Conservation (phyloP, 30 jellyfish, hydroid and myxozoan genomes). For the Chironex yamaguchii region DNA sequence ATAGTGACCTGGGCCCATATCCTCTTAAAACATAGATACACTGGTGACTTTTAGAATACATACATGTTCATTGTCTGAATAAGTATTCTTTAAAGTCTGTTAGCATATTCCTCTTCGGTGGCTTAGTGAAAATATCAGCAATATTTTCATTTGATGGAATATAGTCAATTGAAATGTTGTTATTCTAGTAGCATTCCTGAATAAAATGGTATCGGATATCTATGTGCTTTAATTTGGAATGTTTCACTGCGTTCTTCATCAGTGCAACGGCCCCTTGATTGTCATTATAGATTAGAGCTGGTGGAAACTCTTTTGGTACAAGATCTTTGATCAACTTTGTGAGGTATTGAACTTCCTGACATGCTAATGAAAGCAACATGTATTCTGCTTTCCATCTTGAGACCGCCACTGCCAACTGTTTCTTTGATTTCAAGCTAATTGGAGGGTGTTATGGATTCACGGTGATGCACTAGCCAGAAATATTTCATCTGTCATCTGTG, state of each 20-base stretch:
- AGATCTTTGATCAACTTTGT: constrained; percentile 33
- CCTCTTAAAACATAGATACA: no score
- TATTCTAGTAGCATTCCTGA: neutral
- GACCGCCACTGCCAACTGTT: constrained; percentile 45
- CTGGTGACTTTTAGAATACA: no score
- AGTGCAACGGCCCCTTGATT: no score
- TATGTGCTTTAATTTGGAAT: no score
- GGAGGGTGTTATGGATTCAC: constrained; percentile 38
- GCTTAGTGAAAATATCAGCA: constrained; percentile 74
- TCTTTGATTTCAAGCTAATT: constrained; percentile 54
- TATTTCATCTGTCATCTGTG: constrained; percentile 21
- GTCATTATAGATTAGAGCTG: constrained; percentile 18
- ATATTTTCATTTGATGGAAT: constrained; percentile 45
- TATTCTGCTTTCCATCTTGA: constrained; percentile 58
- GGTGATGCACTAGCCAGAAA: constrained; percentile 50
- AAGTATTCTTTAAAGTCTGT: no score
- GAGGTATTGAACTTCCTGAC: constrained; percentile 53
- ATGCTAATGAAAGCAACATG: constrained; percentile 50
- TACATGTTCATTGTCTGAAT: no score
- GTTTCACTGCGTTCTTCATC: no score
- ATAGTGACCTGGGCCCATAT: no score
- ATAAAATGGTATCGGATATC: constrained; percentile 19
- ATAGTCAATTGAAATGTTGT: constrained; percentile 24
- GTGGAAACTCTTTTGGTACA: constrained; percentile 14
- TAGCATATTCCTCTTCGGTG: no score